Percentiles rank a stretch among this genome's conserved stretches.
Conservation (phyloP, 1,140 invertebrate species). For the Heterodera schachtii region DNA sequence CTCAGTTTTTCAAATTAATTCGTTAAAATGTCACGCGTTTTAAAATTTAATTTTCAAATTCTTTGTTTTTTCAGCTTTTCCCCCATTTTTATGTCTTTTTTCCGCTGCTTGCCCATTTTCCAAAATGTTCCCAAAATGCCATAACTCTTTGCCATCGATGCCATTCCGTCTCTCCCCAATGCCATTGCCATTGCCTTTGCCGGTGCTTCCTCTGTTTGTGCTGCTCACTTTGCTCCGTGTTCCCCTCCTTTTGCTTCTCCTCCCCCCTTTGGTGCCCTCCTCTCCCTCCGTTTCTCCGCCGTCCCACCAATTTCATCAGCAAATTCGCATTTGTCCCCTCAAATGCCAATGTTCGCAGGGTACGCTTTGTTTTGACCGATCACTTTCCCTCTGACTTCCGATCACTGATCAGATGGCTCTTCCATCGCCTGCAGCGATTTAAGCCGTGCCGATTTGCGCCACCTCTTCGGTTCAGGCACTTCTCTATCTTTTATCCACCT, state of each 20-base stretch:
- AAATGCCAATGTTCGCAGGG: conserved; percentile 5
- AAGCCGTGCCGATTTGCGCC: conserved; percentile 14
- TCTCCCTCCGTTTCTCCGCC: not conserved
- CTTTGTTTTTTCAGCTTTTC: too few species aligned
- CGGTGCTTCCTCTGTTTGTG: not conserved
- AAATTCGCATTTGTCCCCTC: not conserved
- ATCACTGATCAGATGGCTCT: conserved; percentile 20
- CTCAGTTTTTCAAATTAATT: not conserved
- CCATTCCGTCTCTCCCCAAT: not conserved
- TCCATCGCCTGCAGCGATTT: conserved; percentile 11
- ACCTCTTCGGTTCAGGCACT: conserved; percentile 19
- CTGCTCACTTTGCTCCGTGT: not conserved
- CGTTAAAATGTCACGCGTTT: too few species aligned
- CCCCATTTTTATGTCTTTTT: too few species aligned
- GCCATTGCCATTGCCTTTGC: not conserved
- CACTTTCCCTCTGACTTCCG: not conserved
- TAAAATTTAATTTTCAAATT: too few species aligned
- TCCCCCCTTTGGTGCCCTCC: not conserved
- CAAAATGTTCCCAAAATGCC: too few species aligned
- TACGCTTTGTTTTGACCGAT: not conserved
- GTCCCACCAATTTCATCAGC: not conserved
- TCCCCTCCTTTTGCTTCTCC: not conserved
- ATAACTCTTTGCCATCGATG: too few species aligned
- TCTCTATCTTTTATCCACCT: not conserved
- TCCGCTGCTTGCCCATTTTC: too few species aligned